These are phyloP conservation scores for Alouatta palliata DNA, from an alignment of 2,113 vertebrate species.

Conservation along the genomic window DNA sequence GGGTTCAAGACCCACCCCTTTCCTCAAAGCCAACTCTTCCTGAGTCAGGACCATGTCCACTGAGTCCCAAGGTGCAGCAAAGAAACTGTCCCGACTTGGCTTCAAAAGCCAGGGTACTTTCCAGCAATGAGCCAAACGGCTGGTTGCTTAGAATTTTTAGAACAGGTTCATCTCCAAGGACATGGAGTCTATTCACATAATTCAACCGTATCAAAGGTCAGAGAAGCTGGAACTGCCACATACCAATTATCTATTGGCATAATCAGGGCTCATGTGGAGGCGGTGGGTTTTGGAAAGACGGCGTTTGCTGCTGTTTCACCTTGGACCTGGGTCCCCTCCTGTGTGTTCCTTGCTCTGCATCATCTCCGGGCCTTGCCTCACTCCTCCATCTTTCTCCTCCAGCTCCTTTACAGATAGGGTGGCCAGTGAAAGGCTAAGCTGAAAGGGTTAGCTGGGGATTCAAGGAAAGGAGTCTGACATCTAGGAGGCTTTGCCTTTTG, in stretches of 20 bases:
- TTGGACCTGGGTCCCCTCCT: neutral
- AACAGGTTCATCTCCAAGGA: neutral
- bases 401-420: neutral
- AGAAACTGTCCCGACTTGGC: neutral
- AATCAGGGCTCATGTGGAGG: neutral
- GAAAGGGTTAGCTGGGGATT: neutral
- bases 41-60: neutral
- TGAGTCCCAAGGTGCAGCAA: neutral
- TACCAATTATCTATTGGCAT: neutral
- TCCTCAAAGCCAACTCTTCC: neutral
- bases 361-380: neutral
- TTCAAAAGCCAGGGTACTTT: neutral
- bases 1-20: neutral
- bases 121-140: neutral
- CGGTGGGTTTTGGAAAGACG: fast-evolving
- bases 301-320: neutral
- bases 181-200: neutral
- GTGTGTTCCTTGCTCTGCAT: neutral
- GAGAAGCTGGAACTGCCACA: neutral
- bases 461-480: neutral
- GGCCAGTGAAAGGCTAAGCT: neutral
- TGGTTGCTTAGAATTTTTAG: neutral
- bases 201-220: neutral
- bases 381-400: neutral
- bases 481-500: neutral